Evolutionary conservation across 2,797 vertebrate genomes (phyloP).

Genomic region (Gymnopithys bicolor): DNA sequence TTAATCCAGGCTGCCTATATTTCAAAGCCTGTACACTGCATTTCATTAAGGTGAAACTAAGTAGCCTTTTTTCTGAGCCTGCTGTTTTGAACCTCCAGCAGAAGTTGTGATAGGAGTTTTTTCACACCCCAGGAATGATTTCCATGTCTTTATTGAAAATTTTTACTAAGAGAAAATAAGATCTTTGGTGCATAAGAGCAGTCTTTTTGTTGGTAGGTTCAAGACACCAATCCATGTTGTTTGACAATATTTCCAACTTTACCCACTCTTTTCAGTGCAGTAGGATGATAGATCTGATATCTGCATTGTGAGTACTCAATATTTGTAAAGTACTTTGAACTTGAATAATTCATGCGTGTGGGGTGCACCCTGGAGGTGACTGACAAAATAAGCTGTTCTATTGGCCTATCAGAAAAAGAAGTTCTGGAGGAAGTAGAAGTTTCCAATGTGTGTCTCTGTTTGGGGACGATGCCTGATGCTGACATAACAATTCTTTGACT

Average conservation of each 20-base stretch:
- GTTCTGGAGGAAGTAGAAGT: not conserved
- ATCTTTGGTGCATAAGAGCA: not conserved
- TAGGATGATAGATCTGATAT: not conserved
- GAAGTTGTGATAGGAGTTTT: not conserved
- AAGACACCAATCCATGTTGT: not conserved
- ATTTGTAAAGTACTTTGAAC: not conserved
- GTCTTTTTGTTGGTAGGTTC: not conserved
- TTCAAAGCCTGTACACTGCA: not conserved
- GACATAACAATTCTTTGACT: not conserved
- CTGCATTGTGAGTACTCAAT: not conserved
- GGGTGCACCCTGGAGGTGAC: rapidly evolving
- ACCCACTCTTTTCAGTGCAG: not conserved
- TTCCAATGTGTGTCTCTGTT: rapidly evolving
- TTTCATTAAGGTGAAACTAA: not conserved
- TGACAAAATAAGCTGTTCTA: not conserved
- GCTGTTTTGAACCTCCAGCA: not conserved
- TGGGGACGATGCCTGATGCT: not conserved
- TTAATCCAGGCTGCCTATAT: not conserved
- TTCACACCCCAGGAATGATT: not conserved
- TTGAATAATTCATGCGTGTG: rapidly evolving
- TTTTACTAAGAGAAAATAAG: not conserved
- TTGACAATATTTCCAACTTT: not conserved
- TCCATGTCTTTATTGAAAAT: not conserved
- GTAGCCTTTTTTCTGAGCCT: not conserved
- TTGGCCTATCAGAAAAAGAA: not conserved